Evolutionary conservation across 2,113 vertebrate genomes (phyloP).

Genomic region (Turdus rufiventris): DNA sequence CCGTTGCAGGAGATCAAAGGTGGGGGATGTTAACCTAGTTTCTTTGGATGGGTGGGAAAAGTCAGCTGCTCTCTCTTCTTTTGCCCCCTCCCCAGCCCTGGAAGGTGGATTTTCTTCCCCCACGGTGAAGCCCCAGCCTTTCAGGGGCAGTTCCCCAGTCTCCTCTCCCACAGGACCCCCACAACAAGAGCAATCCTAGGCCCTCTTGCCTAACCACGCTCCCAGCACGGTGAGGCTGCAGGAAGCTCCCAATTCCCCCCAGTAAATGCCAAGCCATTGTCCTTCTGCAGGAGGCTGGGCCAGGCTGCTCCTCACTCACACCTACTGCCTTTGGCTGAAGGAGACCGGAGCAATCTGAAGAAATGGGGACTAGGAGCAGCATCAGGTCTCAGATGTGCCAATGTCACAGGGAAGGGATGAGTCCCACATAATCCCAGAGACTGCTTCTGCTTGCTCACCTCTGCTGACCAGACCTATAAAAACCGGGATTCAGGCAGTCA

Average conservation of each 20-base stretch:
- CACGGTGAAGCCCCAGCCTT: neutral
- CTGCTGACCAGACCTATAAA: neutral
- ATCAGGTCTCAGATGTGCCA: too few relatives aligned
- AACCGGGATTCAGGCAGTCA: neutral
- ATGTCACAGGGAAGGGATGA: rapidly evolving
- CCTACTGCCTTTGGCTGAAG: rapidly evolving
- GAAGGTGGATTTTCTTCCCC: neutral
- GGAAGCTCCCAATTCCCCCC: neutral
- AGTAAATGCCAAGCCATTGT: rapidly evolving
- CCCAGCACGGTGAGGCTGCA: neutral
- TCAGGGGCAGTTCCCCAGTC: rapidly evolving
- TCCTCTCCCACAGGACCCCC: neutral
- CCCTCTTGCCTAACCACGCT: rapidly evolving
- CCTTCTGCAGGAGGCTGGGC: neutral
- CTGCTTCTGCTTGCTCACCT: neutral
- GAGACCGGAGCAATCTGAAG: neutral
- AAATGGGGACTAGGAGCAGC: rapidly evolving
- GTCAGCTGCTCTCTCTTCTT: neutral
- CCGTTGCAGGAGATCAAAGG: neutral
- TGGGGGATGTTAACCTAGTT: neutral
- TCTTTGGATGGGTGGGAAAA: neutral
- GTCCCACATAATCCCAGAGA: neutral
- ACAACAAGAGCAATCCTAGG: neutral
- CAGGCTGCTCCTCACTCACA: neutral
- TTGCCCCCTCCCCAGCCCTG: neutral